Conservation (phyloP, 2,888 invertebrate species). For the Cerastis leucographa region DNA sequence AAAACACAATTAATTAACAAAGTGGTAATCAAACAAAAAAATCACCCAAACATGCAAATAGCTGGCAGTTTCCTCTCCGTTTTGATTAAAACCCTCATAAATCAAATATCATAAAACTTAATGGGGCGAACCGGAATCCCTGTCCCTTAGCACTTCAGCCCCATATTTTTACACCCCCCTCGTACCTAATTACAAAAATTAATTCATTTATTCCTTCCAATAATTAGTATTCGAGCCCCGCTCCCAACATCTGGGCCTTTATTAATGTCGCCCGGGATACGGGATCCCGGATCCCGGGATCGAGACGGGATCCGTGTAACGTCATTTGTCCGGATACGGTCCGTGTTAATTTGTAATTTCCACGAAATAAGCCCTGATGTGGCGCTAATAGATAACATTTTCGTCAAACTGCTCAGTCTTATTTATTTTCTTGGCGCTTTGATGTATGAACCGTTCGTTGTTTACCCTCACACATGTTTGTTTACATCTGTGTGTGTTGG, state of each 20-base stretch:
- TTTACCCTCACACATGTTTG: slow-evolving; percentile 14
- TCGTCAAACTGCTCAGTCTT: slow-evolving; percentile 59
- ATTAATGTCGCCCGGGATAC: slow-evolving; percentile 75
- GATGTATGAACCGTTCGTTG: slow-evolving; percentile 44
- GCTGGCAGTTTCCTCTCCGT: slow-evolving; percentile 28
- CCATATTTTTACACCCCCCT: slow-evolving; percentile 60
- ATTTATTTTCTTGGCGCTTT: slow-evolving; percentile 59
- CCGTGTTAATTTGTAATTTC: slow-evolving; percentile 69
- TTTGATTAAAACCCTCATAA: slow-evolving; percentile 65
- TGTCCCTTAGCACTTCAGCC: slow-evolving; percentile 49
- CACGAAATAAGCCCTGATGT: slow-evolving; percentile 66
- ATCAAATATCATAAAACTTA: slow-evolving; percentile 68
- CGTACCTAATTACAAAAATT: slow-evolving; percentile 78
- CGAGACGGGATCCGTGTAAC: slow-evolving; percentile 62
- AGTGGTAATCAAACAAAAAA: slow-evolving; percentile 37
- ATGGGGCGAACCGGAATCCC: slow-evolving; percentile 60
- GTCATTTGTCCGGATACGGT: slow-evolving; percentile 66
- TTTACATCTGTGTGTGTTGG: slow-evolving; percentile 14
- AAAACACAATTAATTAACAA: slow-evolving; percentile 17
- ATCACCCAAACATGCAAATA: slow-evolving; percentile 62
- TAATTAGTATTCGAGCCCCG: slow-evolving; percentile 85
- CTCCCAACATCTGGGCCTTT: slow-evolving; percentile 79
- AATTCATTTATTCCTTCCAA: slow-evolving; percentile 81
- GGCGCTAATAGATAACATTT: slow-evolving; percentile 65
- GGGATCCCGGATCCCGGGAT: slow-evolving; percentile 59